Base-by-base conservation (phyloP, 2,888 invertebrate species). In the Malthinus flaveolus region DNA sequence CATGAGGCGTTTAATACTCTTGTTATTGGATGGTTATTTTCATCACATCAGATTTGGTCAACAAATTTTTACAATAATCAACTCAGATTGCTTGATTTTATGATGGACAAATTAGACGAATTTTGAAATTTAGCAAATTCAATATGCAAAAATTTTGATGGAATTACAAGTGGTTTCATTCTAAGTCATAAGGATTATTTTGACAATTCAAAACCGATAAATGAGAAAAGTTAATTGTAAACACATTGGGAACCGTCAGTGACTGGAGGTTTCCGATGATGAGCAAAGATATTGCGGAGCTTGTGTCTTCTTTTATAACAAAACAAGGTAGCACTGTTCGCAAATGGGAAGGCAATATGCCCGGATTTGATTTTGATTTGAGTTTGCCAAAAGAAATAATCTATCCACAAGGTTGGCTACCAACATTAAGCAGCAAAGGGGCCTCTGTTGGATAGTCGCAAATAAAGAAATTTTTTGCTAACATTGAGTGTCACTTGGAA, bases 231-330 rank as follows among this genome's bases (percentile, higher is more conserved):
- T 31, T 42, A 32, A 34, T 46, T 8, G 53, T 46, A 45, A 13
- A 53, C 12, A 45, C 53, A 7, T 11, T 53, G 11, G 35, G 45
- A 7, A 46, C 13, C 32, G 32, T 53, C 8, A 46, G 31, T 11
- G 53, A 53, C 45, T 53, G 46, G 53, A 32, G 45, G 9, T 53
- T 36, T 32, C 53, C 45, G 15, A 15, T 53, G 53, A 53, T 36
- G 1, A 44, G 31, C 11, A 23, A 23, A 23, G 23, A 23, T 23
- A 23, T 23, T 23, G 45, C 36, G 7, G 31, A 45, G 15, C 36
- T 53, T 32, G 11, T 35, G 8, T 15, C 8, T 11, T 39, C 31
- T n/a, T 47, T 48, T 37, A 31, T 52, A 9, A 45, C 13, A 10
- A 52, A 52, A 32, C 13, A 52, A 33, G 52, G 44, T 33, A 50